A percentile compares a stretch with the other conserved stretches of the same genome.
Conservation (phyloP, 2,888 invertebrate genomes). For the Cactoblastis cactorum region DNA sequence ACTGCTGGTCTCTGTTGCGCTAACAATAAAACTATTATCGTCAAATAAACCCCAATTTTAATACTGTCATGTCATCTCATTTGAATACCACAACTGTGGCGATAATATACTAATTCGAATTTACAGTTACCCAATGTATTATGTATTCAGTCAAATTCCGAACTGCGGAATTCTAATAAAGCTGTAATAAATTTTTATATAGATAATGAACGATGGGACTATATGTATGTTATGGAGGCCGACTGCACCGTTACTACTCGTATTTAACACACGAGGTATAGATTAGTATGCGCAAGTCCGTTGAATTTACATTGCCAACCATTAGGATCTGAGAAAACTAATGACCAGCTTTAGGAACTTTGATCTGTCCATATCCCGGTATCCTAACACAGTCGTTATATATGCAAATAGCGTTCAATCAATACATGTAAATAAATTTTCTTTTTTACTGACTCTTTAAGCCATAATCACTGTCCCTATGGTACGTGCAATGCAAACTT, state of each 20-base stretch:
- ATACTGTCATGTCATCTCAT: slow-evolving; percentile 27
- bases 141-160: slow-evolving; percentile 54
- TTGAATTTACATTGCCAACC: slow-evolving; percentile 50
- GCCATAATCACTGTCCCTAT: slow-evolving; percentile 48
- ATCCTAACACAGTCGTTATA: background rate
- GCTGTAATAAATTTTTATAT: slow-evolving; percentile 61
- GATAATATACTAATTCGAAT: slow-evolving; percentile 39
- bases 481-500: slow-evolving; percentile 43
- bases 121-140: slow-evolving; percentile 58
- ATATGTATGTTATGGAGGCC: slow-evolving; percentile 46
- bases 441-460: slow-evolving; percentile 45
- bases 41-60: slow-evolving; percentile 36
- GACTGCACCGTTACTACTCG: slow-evolving; percentile 71
- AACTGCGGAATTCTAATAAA: slow-evolving; percentile 60
- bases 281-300: slow-evolving; percentile 62
- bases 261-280: slow-evolving; percentile 60
- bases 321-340: slow-evolving; percentile 69
- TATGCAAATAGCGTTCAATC: slow-evolving; percentile 41
- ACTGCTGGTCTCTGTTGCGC: background rate
- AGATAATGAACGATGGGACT: slow-evolving; percentile 47
- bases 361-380: slow-evolving; percentile 31
- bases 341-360: slow-evolving; percentile 55
- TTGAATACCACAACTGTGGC: slow-evolving; percentile 31
- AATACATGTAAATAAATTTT: slow-evolving; percentile 50
- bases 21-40: slow-evolving; percentile 32